Percentiles rank a stretch among this genome's conserved stretches.
These are phyloP conservation scores for Serilophus lunatus DNA, from an alignment of 2,113 vertebrate genomes.

Conservation along the genomic window DNA sequence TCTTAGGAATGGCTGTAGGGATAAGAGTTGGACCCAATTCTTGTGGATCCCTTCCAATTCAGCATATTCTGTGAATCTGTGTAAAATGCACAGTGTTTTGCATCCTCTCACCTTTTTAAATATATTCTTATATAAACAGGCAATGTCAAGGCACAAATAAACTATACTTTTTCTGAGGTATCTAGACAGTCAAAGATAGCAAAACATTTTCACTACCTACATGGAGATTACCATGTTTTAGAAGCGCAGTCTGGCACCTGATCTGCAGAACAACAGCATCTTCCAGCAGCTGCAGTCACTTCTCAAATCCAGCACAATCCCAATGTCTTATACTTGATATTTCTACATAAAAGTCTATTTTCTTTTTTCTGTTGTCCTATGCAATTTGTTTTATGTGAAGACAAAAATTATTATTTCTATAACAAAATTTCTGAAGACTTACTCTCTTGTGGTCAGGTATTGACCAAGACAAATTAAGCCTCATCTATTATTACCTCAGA, in stretches of 20 bases:
- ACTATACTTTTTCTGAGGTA: not conserved
- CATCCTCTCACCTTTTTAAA: not conserved
- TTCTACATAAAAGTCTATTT: not conserved
- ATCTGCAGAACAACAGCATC: not conserved
- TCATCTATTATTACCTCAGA: not conserved
- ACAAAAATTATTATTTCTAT: not conserved
- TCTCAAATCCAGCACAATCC: not conserved
- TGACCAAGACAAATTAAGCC: not conserved
- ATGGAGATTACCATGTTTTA: not conserved
- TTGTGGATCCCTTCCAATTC: no score
- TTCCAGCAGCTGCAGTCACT: not conserved
- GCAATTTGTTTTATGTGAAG: not conserved
- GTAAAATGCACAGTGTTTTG: not conserved
- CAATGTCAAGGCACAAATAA: not conserved
- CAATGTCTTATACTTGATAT: not conserved
- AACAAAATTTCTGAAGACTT: not conserved
- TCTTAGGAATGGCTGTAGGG: no score
- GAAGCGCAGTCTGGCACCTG: not conserved
- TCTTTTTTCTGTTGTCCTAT: not conserved
- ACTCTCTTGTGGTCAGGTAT: not conserved
- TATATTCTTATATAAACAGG: not conserved
- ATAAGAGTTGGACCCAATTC: no score
- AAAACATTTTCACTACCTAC: not conserved
- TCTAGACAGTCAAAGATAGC: not conserved
- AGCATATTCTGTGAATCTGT: no score